Conservation (phyloP, 23 tunicate genomes). For the Halocynthia roretzi region DNA sequence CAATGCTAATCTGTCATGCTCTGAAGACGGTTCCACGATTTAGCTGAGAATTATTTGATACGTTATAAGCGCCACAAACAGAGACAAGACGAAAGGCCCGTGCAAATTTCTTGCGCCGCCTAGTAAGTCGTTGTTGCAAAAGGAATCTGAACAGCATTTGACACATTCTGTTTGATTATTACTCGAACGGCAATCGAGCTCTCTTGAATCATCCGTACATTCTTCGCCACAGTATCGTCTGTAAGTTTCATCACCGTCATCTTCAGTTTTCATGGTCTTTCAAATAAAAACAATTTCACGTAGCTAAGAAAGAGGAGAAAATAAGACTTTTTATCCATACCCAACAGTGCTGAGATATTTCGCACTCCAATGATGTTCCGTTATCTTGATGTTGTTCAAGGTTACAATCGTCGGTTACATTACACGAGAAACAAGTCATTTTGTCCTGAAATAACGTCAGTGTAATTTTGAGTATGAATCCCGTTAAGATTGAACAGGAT, state of each 20-base stretch:
- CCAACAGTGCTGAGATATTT: not conserved
- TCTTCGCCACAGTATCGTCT: slow-evolving; percentile 35
- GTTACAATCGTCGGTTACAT: slow-evolving; percentile 5
- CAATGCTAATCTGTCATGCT: too few species aligned
- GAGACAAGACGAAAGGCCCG: too few species aligned
- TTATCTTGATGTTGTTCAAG: slow-evolving; percentile 4
- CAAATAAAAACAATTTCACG: not conserved
- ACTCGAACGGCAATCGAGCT: slow-evolving; percentile 32
- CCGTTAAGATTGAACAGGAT: too few species aligned
- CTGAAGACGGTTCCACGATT: too few species aligned
- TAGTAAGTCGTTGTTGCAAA: slow-evolving; percentile 34
- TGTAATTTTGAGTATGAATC: not conserved
- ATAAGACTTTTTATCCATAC: not conserved
- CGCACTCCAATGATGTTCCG: not conserved
- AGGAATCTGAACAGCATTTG: slow-evolving; percentile 32
- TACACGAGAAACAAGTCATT: not conserved
- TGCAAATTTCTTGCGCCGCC: not conserved
- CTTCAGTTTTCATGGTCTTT: slow-evolving; percentile 51
- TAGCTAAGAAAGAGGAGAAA: not conserved
- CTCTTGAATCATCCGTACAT: slow-evolving; percentile 51
- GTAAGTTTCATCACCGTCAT: slow-evolving; percentile 32
- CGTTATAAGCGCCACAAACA: too few species aligned
- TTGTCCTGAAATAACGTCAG: not conserved
- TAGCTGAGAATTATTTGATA: too few species aligned
- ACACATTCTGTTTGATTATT: slow-evolving; percentile 46